These are phyloP conservation scores for Zingel zingel DNA, from an alignment of 2,113 vertebrate genomes.

Conservation along the genomic window DNA sequence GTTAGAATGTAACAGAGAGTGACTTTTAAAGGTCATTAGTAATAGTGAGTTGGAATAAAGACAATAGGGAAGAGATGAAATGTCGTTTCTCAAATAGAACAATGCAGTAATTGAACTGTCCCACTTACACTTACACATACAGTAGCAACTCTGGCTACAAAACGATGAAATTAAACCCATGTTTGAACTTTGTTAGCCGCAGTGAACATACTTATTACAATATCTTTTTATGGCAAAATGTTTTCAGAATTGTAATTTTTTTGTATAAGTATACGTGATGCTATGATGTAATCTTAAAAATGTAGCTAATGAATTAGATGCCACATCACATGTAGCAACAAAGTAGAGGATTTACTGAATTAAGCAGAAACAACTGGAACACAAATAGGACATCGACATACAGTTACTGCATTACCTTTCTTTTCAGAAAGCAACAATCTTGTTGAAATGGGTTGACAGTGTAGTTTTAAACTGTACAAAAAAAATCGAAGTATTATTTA, in stretches of 20 bases:
- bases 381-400: neutral
- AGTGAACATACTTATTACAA: neutral
- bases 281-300: neutral
- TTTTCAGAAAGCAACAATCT: neutral
- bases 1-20: neutral
- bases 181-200: neutral
- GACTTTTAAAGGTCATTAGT: conserved; percentile 1
- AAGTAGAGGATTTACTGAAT: neutral
- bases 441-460: neutral
- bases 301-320: neutral
- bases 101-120: no score
- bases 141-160: neutral
- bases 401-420: neutral
- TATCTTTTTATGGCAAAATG: neutral
- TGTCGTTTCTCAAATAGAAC: neutral
- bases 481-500: neutral
- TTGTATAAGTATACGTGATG: neutral
- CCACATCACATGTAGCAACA: neutral
- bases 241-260: neutral
- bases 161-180: neutral
- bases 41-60: neutral
- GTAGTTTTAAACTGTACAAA: neutral
- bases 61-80: neutral
- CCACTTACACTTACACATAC: neutral
- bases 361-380: neutral